phyloP scores from a whole-genome alignment of 1,140 invertebrate genomes.

The Ceratitis capitata region DNA sequence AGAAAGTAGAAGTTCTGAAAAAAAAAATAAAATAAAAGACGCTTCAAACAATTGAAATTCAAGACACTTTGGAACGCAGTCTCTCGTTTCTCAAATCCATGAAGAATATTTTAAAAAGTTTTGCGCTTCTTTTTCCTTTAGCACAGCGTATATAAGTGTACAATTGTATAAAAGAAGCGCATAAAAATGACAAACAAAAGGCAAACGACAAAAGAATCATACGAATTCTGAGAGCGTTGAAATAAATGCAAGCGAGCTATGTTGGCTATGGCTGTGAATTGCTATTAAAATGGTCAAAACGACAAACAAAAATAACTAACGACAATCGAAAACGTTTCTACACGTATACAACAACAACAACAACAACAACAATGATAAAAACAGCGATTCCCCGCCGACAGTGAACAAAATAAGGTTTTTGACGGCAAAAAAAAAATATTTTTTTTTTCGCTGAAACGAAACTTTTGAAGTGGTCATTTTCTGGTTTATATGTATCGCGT shows the following conservation, averaged over 20 bases:
- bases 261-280: neutral
- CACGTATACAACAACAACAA: neutral
- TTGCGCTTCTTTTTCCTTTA: neutral
- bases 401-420: too few relatives aligned
- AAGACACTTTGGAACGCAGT: neutral
- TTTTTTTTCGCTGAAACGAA: neutral
- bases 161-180: neutral
- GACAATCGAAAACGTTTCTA: neutral
- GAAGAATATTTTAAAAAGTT: neutral
- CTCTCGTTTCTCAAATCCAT: too few relatives aligned
- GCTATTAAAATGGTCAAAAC: neutral
- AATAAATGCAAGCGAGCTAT: neutral
- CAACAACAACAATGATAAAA: neutral
- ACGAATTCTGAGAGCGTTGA: constrained; percentile 1
- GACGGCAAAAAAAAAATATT: neutral
- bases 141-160: too few relatives aligned
- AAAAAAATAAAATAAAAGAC: neutral
- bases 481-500: too few relatives aligned
- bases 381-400: too few relatives aligned
- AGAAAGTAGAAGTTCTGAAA: neutral
- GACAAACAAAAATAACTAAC: too few relatives aligned
- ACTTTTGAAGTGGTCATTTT: neutral
- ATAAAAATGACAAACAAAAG: neutral
- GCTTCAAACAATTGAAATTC: neutral
- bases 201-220: neutral